phyloP scores from a whole-genome alignment of 2,888 invertebrate species.

The Archaeoteleia sp. region DNA sequence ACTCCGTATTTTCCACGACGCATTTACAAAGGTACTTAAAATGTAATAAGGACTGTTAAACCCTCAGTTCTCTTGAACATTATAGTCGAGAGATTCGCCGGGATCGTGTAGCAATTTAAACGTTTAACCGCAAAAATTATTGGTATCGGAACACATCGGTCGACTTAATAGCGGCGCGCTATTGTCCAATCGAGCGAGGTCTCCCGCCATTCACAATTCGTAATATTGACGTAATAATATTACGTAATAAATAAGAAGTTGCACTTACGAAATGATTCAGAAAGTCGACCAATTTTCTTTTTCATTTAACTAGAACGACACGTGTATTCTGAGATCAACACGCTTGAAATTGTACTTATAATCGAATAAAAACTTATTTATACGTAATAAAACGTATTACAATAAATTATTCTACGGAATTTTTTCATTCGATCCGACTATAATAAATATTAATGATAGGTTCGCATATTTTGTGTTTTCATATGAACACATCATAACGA shows the following conservation, averaged over 20 bases:
- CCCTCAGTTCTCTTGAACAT: slow-evolving; percentile 36
- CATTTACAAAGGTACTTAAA: slow-evolving; percentile 42
- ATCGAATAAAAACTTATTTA: no score
- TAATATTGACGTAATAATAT: slow-evolving; percentile 58
- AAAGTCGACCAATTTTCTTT: slow-evolving; percentile 27
- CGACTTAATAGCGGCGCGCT: slow-evolving; percentile 59
- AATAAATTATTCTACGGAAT: no score
- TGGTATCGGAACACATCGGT: slow-evolving; percentile 61
- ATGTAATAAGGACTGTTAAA: slow-evolving; percentile 45
- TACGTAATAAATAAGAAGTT: no score
- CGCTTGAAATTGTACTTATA: no score
- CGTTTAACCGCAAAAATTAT: slow-evolving; percentile 70
- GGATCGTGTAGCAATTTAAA: slow-evolving; percentile 68
- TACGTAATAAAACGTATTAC: no score
- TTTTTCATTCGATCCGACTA: no score
- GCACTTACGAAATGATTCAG: slow-evolving; percentile 25
- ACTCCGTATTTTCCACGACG: no score
- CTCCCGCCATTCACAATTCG: slow-evolving; percentile 57
- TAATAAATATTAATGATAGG: no score
- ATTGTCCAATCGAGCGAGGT: slow-evolving; percentile 56
- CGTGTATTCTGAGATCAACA: no score
- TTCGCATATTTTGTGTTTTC: no score
- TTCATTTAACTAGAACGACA: slow-evolving; percentile 29
- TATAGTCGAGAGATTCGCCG: slow-evolving; percentile 58
- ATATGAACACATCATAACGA: no score